Evolutionary conservation across 2,113 vertebrate genomes (phyloP), one percentile per base, ranked within the genome.

Genomic region (Etheostoma spectabile): DNA sequence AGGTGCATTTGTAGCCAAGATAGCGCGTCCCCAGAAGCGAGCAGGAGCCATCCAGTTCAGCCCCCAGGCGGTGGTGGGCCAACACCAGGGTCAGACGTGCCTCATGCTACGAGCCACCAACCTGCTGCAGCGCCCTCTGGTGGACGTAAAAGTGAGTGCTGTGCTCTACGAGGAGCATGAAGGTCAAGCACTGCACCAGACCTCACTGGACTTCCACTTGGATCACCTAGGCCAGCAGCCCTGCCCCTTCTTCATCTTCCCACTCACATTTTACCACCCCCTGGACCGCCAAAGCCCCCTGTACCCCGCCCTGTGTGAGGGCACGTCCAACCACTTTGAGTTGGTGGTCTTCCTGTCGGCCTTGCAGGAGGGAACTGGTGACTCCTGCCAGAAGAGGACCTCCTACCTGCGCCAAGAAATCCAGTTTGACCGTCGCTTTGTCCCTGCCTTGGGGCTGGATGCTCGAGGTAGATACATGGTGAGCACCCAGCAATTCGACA

Each of bases 1-100:
- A 99, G 98, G 98, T 95, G 98, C 97, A 68, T 99, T 99, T 1
- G 98, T 99, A 93, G 98, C 98, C 66, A 99, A 99, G 95, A 98
- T 99, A 0, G 97, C 98, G 1, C 95, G 97, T n/a, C 97, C 98
- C 16, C 97, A 99, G 93, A 99, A 99, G 80, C 95, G 97, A 63
- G 96, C 97, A 0, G 96, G 96, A 74, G 97, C 96, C 80, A 99
- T 99, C 84, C 95, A 96, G 65, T 99, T 99, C 93, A 99, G 97
- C 10, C 96, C 93, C 61, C 93, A 94, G 10, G 98, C 97, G 0
- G 94, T 97, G 19, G 96, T 99, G 80, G 94, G 96, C 2, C 95
- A 96, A 60, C 80, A 82, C 0, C 96, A 97, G 71, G 97, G 96
- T 38, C 96, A 97, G 89, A 94, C 91, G 1, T 94, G 96, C 53